Conservation (phyloP, 2,113 vertebrate genomes). For the Synchiropus splendidus region DNA sequence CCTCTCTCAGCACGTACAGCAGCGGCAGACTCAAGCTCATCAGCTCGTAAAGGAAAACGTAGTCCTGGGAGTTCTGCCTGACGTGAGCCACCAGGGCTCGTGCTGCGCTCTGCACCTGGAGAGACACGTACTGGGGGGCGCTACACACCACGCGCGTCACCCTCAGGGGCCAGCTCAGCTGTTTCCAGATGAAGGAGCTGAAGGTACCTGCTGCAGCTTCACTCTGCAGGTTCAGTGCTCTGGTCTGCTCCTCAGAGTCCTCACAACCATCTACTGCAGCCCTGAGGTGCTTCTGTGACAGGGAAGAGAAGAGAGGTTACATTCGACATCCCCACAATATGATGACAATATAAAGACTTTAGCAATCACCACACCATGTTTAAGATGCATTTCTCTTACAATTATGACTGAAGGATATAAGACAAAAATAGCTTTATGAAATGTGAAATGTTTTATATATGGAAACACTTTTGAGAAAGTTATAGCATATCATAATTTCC, state of each 20-base stretch:
- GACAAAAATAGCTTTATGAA: too few species aligned
- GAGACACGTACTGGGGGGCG: constrained; percentile 71
- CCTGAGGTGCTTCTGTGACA: constrained; percentile 16
- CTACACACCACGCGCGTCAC: constrained; percentile 75
- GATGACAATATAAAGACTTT: background rate
- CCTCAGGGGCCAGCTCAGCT: constrained; percentile 76
- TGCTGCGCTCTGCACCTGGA: constrained; percentile 67
- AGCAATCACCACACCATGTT: too few species aligned
- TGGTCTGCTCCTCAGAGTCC: constrained; percentile 32
- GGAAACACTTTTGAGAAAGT: too few species aligned
- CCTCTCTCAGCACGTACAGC: constrained; percentile 78
- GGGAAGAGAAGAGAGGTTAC: background rate
- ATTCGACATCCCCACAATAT: too few species aligned
- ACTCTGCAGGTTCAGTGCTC: constrained; percentile 57
- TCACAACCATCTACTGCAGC: constrained; percentile 3
- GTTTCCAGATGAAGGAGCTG: constrained; percentile 74
- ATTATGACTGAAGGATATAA: too few species aligned
- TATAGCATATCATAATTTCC: too few species aligned
- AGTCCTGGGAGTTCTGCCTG: constrained; percentile 83
- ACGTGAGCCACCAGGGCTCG: constrained; percentile 70
- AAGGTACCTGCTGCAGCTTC: constrained; percentile 82
- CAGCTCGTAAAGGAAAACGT: constrained; percentile 82
- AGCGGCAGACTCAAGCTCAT: constrained; percentile 85
- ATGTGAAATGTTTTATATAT: too few species aligned
- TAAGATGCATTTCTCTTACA: too few species aligned